Evolutionary conservation across 92 coral and sea anemone genomes (phyloP), one percentile per base, ranked within the genome.

Genomic region (Phenganax marumi): DNA sequence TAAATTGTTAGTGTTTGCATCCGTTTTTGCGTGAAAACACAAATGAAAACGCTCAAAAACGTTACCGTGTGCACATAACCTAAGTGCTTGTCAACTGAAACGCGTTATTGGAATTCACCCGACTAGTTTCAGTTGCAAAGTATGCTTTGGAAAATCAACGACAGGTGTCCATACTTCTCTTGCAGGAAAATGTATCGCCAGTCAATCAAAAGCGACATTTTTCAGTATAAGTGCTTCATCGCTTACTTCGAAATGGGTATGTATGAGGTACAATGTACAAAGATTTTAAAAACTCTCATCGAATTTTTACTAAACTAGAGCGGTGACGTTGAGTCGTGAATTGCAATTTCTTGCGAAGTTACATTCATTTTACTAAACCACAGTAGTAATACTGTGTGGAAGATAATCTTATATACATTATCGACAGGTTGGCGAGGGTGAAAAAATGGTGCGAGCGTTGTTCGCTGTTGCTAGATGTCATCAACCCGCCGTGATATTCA

Each of bases 191-290:
- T 95, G 98, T 58, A 95, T 95, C 68, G 98, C 98, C 74, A 92
- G 97, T 65, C 98, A 95, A 48, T 95, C 98, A 33, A 95, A 92
- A 81, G 98, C 98, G 51, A 95, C 98, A 12, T 95, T 95, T 91
- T 95, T 95, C 65, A 95, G 98, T 74, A 95, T 95, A 58, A 95
- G 98, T 84, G 97, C 98, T 9, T 95, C 98, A 7, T 92, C 98
- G 18, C 88, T 95, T 18, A 95, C 98, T 21, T 95, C 98, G 18
- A 95, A 95, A 80, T 95, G 98, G 98, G 98, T 91, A 88, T 22
- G 97, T 89, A 50, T 55, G 25, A 33, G 43, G 2, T 33, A 1
- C 5, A 33, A 33, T 33, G 0, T 33, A 33, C 43, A 33, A 33
- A 33, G n/a, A n/a, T n/a, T n/a, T n/a, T n/a, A 33, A 33, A 33